phyloP scores from a whole-genome alignment of 2,113 vertebrate species.

The Himantopus leucocephalus region DNA sequence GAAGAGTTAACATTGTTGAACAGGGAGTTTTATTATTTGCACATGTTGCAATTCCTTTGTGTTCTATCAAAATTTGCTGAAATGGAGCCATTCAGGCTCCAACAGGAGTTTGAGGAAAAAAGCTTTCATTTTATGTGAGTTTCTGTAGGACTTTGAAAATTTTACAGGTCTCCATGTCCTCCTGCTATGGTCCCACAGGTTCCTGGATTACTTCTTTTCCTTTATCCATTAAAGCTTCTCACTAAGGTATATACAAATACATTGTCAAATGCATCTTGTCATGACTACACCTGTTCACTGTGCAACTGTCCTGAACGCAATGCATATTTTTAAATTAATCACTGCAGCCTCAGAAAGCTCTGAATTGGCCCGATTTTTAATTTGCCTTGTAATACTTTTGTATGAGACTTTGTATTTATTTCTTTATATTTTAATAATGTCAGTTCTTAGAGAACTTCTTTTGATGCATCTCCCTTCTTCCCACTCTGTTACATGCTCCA shows the following conservation, averaged over 20 bases:
- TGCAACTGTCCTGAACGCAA: not conserved
- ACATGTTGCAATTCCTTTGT: slow-evolving; percentile 12
- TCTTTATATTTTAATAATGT: not conserved
- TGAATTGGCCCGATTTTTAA: not conserved
- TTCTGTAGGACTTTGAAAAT: not conserved
- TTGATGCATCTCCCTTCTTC: not conserved
- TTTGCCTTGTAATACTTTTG: not conserved
- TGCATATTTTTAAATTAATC: fast-evolving
- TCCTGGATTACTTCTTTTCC: not conserved
- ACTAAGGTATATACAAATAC: not conserved
- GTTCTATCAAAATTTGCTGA: slow-evolving; percentile 17
- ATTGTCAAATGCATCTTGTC: not conserved
- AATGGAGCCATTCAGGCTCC: slow-evolving; percentile 1
- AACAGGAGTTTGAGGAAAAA: not conserved
- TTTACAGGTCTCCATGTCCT: not conserved
- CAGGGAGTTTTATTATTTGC: slow-evolving; percentile 16
- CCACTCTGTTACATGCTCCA: not conserved
- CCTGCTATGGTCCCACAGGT: not conserved
- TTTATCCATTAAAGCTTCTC: not conserved
- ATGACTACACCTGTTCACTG: not conserved
- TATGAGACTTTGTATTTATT: not conserved
- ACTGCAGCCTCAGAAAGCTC: not conserved
- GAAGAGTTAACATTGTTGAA: not conserved
- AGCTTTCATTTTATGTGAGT: not conserved
- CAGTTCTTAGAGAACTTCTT: not conserved